Conservation (phyloP, 2,797 vertebrate genomes). For the Anas flavirostris region DNA sequence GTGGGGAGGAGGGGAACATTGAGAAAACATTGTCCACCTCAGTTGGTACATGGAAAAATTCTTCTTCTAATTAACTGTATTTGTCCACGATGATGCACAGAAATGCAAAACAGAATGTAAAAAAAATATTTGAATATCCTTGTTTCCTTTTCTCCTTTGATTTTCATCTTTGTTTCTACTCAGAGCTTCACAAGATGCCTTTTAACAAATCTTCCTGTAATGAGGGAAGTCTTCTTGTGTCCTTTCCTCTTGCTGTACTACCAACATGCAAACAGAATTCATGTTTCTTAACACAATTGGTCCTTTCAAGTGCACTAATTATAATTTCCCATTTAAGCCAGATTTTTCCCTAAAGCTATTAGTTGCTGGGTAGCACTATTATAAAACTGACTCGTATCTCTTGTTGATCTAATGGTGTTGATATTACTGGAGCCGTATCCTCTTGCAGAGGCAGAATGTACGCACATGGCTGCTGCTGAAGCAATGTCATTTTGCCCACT, state of each 20-base stretch:
- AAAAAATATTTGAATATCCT: background rate
- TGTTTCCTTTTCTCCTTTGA: background rate
- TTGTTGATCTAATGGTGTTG: background rate
- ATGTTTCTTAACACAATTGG: rapidly evolving
- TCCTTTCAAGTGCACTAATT: background rate
- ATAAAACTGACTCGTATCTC: background rate
- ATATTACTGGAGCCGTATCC: background rate
- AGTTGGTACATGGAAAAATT: background rate
- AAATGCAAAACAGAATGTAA: background rate
- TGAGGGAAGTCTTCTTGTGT: background rate
- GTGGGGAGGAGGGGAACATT: background rate
- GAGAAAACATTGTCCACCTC: background rate
- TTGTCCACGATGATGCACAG: background rate
- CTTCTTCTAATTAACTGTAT: background rate
- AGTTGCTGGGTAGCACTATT: background rate
- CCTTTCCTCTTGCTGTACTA: background rate
- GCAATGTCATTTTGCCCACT: background rate
- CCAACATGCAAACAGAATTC: background rate
- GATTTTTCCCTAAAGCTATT: background rate
- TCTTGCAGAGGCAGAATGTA: background rate
- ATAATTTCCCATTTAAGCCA: background rate
- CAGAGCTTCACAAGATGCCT: background rate
- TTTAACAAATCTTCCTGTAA: background rate
- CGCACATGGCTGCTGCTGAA: background rate
- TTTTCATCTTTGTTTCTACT: background rate